phyloP scores from a whole-genome alignment of 2,113 vertebrate species.

The Tympanuchus pallidicinctus region DNA sequence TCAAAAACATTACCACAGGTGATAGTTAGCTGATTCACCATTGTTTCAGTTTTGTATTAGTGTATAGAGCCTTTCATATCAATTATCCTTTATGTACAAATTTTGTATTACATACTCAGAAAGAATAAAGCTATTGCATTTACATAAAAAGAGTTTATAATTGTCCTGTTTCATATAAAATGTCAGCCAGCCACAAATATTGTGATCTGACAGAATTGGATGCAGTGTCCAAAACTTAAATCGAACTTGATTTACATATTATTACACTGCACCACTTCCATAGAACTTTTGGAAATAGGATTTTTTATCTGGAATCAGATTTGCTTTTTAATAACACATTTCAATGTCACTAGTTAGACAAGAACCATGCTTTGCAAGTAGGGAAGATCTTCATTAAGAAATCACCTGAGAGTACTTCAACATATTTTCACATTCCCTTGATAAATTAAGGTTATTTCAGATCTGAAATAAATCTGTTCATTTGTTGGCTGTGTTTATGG shows the following conservation, averaged over 20 bases:
- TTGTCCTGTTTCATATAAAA: background rate
- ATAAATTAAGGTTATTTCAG: background rate
- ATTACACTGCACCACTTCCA: background rate
- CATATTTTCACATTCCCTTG: background rate
- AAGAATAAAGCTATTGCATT: background rate
- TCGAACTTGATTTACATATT: background rate
- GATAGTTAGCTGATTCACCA: background rate
- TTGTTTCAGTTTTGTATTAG: background rate
- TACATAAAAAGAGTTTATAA: background rate
- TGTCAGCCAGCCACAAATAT: background rate
- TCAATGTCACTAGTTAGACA: background rate
- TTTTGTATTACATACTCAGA: background rate
- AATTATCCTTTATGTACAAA: background rate
- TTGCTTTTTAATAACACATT: background rate
- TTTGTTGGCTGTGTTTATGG: background rate
- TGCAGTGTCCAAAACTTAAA: background rate
- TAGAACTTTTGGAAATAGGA: background rate
- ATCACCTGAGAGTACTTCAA: background rate
- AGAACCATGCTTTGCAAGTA: background rate
- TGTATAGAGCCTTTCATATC: background rate
- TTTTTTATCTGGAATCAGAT: background rate
- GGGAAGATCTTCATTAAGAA: background rate
- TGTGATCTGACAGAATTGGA: background rate
- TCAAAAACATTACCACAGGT: background rate
- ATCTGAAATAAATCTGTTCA: background rate